Evolutionary conservation across 2,888 invertebrate genomes (phyloP).

Genomic region (Acanthoscelides obtectus): DNA sequence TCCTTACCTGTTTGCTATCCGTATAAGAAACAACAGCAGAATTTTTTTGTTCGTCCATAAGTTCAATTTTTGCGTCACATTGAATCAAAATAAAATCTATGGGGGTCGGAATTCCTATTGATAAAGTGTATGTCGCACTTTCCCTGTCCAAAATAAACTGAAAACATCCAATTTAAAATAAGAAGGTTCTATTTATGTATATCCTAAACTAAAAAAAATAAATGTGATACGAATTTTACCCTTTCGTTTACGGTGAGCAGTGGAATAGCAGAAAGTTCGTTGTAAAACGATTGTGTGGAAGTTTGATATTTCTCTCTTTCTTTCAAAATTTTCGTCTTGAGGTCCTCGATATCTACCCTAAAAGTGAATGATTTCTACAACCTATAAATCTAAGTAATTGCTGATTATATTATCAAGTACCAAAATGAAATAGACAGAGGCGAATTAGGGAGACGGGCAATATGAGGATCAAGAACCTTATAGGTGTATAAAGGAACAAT

Average conservation of each 20-base stretch:
- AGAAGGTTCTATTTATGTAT: background rate
- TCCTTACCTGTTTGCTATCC: constrained; percentile 43
- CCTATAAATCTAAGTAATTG: background rate
- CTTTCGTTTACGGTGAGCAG: constrained; percentile 76
- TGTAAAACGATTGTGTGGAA: constrained; percentile 57
- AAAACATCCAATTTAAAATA: too few relatives aligned
- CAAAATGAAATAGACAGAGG: background rate
- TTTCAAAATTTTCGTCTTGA: constrained; percentile 68
- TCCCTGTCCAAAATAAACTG: constrained; percentile 60
- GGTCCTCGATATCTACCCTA: constrained; percentile 64
- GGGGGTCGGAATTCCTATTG: constrained; percentile 73
- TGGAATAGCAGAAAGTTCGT: constrained; percentile 71
- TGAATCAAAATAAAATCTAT: constrained; percentile 81
- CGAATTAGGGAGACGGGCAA: background rate
- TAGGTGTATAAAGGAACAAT: too few relatives aligned
- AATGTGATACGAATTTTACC: constrained; percentile 45
- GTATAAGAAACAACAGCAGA: constrained; percentile 77
- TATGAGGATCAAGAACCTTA: background rate
- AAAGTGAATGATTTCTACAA: too few relatives aligned
- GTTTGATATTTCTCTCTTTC: constrained; percentile 77
- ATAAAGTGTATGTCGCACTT: constrained; percentile 68
- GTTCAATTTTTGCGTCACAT: constrained; percentile 69
- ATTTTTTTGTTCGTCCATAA: constrained; percentile 76
- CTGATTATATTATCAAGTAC: too few relatives aligned
- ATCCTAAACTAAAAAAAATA: background rate